Evolutionary conservation across 1,140 invertebrate species (phyloP), one percentile per base, ranked within the genome.

Genomic region (Orius insidiosus): DNA sequence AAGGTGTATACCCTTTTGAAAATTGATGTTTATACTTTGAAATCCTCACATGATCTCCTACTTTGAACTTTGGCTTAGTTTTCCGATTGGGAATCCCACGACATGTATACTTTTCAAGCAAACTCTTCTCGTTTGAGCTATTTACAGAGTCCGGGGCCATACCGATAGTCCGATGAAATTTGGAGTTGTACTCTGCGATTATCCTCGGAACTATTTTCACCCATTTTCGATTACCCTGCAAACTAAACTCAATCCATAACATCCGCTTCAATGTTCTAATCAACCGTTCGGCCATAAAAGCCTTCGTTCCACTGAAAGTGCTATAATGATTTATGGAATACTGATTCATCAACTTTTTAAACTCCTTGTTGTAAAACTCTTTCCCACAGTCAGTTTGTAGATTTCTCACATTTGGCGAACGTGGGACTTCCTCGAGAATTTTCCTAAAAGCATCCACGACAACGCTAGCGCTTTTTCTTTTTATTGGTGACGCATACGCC

Each of bases 381-480:
- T 3, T 24, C 24, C 24, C 24, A 7, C 3, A 7, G 7, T 24
- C 24, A 3, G 24, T 24, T 24, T 24, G 24, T 24, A 24, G 7
- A 24, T 24, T 24, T 7, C 24, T 24, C 24, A 24, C 7, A 4
- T 24, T 24, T 24, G 24, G 24, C 7, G 24, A 24, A 24, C 24
- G 24, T 6, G 24, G 24, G 24, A 24, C 6, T 4, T 6, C 14
- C n/a, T 37, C n/a, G 6, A 24, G 24, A 24, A 24, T 24, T 36
- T 15, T 36, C 35, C 35, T n/a, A n/a, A n/a, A 36, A 16, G 41
- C 30, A 2, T 10, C 14, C 15, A 31, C 44, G 11, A 63, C 52
- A 31, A 56, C 50, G 60, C 60, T 2, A 54, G 56, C 48, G 60
- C 60, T 32, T 51, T 48, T 53, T 60, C 55, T 16, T 59, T 61